Base-by-base conservation (phyloP, 2,797 vertebrate species). In the Allobates femoralis region DNA sequence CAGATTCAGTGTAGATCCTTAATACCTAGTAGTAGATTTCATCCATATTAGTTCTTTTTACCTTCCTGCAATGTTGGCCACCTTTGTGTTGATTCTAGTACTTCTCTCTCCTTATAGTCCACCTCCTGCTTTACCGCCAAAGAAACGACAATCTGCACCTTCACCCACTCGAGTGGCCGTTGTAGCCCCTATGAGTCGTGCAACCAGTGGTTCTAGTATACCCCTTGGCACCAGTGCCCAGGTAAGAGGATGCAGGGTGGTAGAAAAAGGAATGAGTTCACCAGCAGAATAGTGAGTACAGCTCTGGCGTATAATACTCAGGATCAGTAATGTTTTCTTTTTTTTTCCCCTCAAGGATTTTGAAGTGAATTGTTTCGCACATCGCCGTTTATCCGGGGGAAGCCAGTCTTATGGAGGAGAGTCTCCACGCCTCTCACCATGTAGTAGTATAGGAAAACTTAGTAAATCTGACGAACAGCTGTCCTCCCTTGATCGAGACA, bases 381-480 rank as follows among this genome's bases (percentile, higher is more conserved):
- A 98, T 92, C 94, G 98, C 84, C 96, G 98, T 60, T 94, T 99
- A 87, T 99, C 98, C 0, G 97, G 98, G 2, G 97, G 98, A 87
- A 99, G 98, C 92, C 98, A 98, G 90, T 99, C 98, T 0, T 99
- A 97, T 0, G 96, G 97, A 0, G 97, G 97, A 0, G 98, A 99
- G 87, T 99, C 98, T 0, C 97, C 97, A 3, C 97, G 96, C 37
- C 96, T 99, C 71, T 99, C 98, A 0, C 97, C 98, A 0, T 98
- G 97, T 94, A 97, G 96, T 93, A 99, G 97, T 94, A 97, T 99
- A 18, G 97, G 97, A 79, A 99, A 99, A 85, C 96, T 99, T 75
- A 99, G 98, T 96, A 97, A 97, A 90, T 99, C 98, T 0, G 98
- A 99, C 0, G 98, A 99, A 91, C 98, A 99, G 91, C 97, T 99